Base-by-base conservation (phyloP, 1,140 invertebrate species). In the Teleopsis dalmanni region DNA sequence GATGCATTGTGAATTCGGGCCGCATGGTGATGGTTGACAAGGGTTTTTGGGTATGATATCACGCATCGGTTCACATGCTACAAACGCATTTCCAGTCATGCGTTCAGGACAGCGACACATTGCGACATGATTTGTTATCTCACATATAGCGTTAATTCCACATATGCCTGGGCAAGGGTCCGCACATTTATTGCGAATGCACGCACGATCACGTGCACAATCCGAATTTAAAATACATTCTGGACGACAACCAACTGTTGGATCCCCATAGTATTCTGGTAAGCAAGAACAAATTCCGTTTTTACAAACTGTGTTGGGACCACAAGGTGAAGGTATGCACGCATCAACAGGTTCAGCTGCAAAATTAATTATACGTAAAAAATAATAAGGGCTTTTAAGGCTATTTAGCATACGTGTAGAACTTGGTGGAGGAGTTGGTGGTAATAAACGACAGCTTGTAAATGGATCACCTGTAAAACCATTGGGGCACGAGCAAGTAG, bases 101-200 rank as follows among this genome's bases (percentile, higher is more conserved):
- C 83, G 82, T 5, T 81, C 75, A n/a, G 82, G 65, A 64, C 87
- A 91, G 43, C 76, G 76, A 59, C 88, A 91, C 48, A 83, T 81
- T 3, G 87, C 82, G 22, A 80, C 78, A 52, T 90, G 85, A 62
- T 87, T 85, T n/a, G 81, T 70, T 0, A 88, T 84, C 34, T 78
- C 77, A 60, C 88, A 91, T 42, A 82, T 76, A 0, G 88, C 83
- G 68, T 85, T 86, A 27, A 80, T 64, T 2, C 86, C 88, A 68
- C 88, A 91, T 2, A 80, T 81, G 47, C 81, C 84, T 16, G 80
- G 77, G 51, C 88, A 91, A 8, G 87, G 87, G 72, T 89, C 81
- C 18, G 80, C 71, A 57, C 88, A 91, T 73, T 90, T 89, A 56
- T 88, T 85, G 59, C 85, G 85, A 23, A 86, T 73, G 58, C 88